phyloP scores from a whole-genome alignment of 2,797 vertebrate genomes.

The Cottoperca gobio region DNA sequence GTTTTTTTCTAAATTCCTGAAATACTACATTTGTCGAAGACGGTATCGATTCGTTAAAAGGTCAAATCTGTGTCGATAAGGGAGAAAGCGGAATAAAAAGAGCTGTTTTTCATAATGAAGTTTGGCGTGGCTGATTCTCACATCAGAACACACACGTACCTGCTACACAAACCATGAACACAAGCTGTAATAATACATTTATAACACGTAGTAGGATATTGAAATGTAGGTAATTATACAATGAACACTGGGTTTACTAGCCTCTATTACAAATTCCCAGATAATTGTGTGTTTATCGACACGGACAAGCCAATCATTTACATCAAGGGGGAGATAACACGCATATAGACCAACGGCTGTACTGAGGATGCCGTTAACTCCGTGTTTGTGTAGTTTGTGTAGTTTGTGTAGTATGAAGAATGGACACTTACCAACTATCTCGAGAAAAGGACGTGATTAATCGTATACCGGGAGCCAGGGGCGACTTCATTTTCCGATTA shows the following conservation, averaged over 20 bases:
- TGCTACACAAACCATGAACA: accelerated
- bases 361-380: neutral
- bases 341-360: neutral
- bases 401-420: constrained; percentile 14
- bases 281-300: constrained; percentile 40
- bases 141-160: accelerated
- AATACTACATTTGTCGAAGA: constrained; percentile 6
- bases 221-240: accelerated
- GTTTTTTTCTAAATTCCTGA: constrained; percentile 20
- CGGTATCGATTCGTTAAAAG: constrained; percentile 19
- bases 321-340: constrained; percentile 31
- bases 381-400: too few species aligned
- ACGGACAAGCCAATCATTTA: constrained; percentile 57
- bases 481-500: constrained; percentile 83
- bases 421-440: constrained; percentile 91
- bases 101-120: too few species aligned
- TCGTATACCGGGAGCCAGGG: constrained; percentile 90
- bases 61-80: constrained; percentile 2
- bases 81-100: too few species aligned
- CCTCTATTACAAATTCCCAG: neutral
- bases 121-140: neutral
- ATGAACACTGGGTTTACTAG: neutral
- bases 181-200: neutral
- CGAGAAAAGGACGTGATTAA: constrained; percentile 89
- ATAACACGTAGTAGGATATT: neutral